Base-by-base conservation (phyloP, 2,888 invertebrate species). In the Microchrysa polita region DNA sequence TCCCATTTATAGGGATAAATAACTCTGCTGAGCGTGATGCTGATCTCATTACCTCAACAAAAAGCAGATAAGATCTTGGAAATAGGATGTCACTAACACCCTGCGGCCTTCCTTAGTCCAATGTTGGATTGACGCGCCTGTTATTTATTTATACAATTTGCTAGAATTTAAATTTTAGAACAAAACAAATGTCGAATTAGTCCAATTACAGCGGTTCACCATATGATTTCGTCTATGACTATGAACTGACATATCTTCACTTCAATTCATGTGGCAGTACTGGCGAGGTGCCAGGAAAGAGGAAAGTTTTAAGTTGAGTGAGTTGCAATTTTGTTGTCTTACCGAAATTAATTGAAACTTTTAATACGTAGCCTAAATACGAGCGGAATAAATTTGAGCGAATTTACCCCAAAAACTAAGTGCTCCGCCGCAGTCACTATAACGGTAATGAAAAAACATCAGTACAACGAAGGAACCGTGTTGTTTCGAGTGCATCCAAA, bases 251-350 rank as follows among this genome's bases (percentile, higher is more conserved):
- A 44, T 57, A 2, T 7, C 2, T 34, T 34, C 27, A 34, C 27
- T 48, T 48, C 7, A 72, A 63, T 44, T 72, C 20, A 65, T 67
- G 27, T 23, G 67, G 67, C 67, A 67, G 52, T 22, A 67, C 67
- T 16, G 67, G 67, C 42, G 52, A 74, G 60, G 74, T 74, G 74
- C 74, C 72, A 74, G 67, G 67, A 67, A 69, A 57, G 74, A 74
- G 67, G 67, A 67, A 69, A 57, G 74, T 72, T 72, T 71, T 27
- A 44, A 73, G 57, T 73, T 53, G 61, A 55, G 74, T 74, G 74
- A 74, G 34, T 75, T 75, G 75, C 75, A 73, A 42, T 72, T 73
- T 75, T 73, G 73, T 75, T 75, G 69, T 73, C 61, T 72, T 27
- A 34, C 18, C 67, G n/a, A 57, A 69, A 71, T 53, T 75, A 74